phyloP scores from a whole-genome alignment of 2,113 vertebrate species.

The Caranx ignobilis region DNA sequence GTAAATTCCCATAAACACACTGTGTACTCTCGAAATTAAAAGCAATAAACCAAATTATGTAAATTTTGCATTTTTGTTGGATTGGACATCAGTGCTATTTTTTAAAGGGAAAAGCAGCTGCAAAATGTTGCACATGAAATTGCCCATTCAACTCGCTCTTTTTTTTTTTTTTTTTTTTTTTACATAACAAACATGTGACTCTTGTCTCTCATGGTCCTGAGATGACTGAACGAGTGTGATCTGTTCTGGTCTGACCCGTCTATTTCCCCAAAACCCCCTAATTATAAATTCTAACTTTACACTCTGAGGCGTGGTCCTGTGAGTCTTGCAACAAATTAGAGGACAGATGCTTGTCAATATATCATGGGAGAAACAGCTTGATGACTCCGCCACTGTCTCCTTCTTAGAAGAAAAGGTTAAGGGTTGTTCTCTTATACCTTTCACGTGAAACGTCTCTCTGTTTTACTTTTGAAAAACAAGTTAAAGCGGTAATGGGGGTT shows the following conservation, averaged over 20 bases:
- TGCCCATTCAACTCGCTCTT: conserved; percentile 21
- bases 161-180: background rate
- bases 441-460: conserved; percentile 10
- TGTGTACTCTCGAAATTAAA: background rate
- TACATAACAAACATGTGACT: conserved; percentile 49
- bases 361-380: conserved; percentile 19
- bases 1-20: background rate
- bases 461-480: conserved; percentile 47
- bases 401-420: conserved; percentile 21
- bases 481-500: conserved; percentile 17
- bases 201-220: conserved; percentile 52
- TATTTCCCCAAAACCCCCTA: conserved; percentile 55
- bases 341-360: conserved; percentile 63
- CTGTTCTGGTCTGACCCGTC: conserved; percentile 32
- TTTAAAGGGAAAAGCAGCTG: background rate
- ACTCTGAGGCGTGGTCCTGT: conserved; percentile 62
- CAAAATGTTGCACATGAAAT: conserved; percentile 6
- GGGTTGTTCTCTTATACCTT: background rate
- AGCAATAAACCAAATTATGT: background rate
- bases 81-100: background rate
- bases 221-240: conserved; percentile 50
- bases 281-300: conserved; percentile 79
- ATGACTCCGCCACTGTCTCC: conserved; percentile 7
- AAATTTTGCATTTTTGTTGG: background rate
- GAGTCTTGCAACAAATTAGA: conserved; percentile 67